A percentile compares a stretch with the other conserved stretches of the same genome.
Conservation (phyloP, 2,888 invertebrate species). For the Adelphocoris suturalis region DNA sequence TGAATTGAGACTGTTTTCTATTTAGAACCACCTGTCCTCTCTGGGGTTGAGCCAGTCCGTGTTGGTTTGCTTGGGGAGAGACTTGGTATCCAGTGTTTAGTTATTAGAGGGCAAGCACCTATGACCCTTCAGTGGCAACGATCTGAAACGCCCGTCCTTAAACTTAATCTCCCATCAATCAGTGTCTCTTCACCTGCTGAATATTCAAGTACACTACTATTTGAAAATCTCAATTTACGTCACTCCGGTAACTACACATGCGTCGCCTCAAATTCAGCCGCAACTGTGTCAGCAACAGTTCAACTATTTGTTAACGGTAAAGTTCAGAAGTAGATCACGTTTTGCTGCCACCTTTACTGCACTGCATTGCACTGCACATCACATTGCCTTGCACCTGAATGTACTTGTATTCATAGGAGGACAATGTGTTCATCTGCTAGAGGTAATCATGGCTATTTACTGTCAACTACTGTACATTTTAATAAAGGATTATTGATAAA, state of each 20-base stretch:
- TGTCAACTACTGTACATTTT: no score
- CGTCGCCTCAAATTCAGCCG: slow-evolving; percentile 86
- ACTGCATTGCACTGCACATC: slow-evolving; percentile 72
- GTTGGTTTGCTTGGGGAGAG: slow-evolving; percentile 79
- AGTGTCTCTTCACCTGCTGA: slow-evolving; percentile 73
- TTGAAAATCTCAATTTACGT: slow-evolving; percentile 84
- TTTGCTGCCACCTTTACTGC: slow-evolving; percentile 59
- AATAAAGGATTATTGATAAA: no score
- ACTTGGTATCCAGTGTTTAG: slow-evolving; percentile 80
- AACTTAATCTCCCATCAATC: slow-evolving; percentile 71
- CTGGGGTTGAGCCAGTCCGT: slow-evolving; percentile 80
- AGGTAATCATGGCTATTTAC: background rate
- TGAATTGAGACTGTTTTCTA: slow-evolving; percentile 75
- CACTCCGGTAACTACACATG: slow-evolving; percentile 87
- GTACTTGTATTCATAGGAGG: slow-evolving; percentile 33
- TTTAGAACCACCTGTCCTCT: slow-evolving; percentile 80
- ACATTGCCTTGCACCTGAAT: slow-evolving; percentile 64
- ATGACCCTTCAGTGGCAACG: slow-evolving; percentile 81
- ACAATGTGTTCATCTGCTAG: background rate
- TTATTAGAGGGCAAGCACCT: slow-evolving; percentile 81
- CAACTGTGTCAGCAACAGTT: slow-evolving; percentile 84
- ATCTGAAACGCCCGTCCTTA: slow-evolving; percentile 80
- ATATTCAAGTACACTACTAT: slow-evolving; percentile 81
- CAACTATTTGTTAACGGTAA: slow-evolving; percentile 86
- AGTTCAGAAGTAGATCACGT: slow-evolving; percentile 24